These are phyloP conservation scores for Escarpia spicata DNA, from an alignment of 2,888 invertebrate genomes.

Conservation along the genomic window DNA sequence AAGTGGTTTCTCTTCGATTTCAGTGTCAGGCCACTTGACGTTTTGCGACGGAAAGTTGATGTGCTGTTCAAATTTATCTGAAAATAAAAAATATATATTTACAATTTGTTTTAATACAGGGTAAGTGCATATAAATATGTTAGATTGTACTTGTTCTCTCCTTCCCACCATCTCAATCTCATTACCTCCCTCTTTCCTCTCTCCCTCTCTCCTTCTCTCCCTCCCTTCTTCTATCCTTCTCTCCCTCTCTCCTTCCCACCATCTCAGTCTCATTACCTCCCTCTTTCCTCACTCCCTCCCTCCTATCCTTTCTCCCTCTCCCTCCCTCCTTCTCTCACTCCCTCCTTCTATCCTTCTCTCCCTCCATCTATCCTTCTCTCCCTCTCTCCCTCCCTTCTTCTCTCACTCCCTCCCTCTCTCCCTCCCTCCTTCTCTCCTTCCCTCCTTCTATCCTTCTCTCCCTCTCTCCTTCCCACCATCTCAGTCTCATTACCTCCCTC, in stretches of 20 bases:
- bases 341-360: neutral
- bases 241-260: neutral
- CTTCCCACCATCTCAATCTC: neutral
- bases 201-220: neutral
- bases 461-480: neutral
- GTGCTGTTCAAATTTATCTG: neutral
- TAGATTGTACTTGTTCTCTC: neutral
- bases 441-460: neutral
- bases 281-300: neutral
- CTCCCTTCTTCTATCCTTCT: neutral
- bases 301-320: neutral
- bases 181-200: neutral
- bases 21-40: neutral
- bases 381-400: neutral
- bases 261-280: neutral
- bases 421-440: neutral
- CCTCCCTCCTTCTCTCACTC: neutral
- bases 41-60: neutral
- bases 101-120: neutral
- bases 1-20: neutral
- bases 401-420: neutral
- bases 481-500: too few relatives aligned
- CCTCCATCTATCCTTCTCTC: neutral
- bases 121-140: neutral
- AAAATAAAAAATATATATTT: neutral